phyloP scores from a whole-genome alignment of 2,888 invertebrate genomes.

The Ecdyonurus torrentis region DNA sequence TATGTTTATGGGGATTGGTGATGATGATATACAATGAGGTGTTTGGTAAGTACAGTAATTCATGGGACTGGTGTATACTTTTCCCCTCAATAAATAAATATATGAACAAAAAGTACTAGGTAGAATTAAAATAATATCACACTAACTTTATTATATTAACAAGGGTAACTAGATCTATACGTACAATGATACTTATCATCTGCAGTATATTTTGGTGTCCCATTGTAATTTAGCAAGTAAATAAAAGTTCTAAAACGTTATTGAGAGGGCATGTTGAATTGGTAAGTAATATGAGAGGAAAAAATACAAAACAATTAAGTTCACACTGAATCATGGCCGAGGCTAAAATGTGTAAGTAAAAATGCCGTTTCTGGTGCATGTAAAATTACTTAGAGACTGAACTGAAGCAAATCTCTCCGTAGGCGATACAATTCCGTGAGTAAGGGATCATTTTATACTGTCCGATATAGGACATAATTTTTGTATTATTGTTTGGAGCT shows the following conservation, averaged over 20 bases:
- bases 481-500: slow-evolving; percentile 3
- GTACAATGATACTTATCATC: too few relatives aligned
- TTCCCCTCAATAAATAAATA: too few relatives aligned
- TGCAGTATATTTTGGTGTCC: too few relatives aligned
- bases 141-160: too few relatives aligned
- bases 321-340: neutral
- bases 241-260: too few relatives aligned
- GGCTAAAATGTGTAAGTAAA: neutral
- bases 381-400: neutral
- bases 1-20: neutral
- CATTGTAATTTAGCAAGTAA: too few relatives aligned
- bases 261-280: neutral
- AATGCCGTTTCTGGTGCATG: neutral
- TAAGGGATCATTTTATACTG: neutral
- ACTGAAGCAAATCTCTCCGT: neutral
- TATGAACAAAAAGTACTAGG: too few relatives aligned
- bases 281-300: neutral
- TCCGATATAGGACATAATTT: neutral
- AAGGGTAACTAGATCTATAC: too few relatives aligned
- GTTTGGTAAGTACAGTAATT: neutral
- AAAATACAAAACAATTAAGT: neutral
- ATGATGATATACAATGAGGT: neutral
- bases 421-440: neutral
- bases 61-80: too few relatives aligned
- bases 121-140: too few relatives aligned